Evolutionary conservation across 1,140 invertebrate genomes (phyloP), one percentile per base, ranked within the genome.

Genomic region (Zaprionus ornatus): DNA sequence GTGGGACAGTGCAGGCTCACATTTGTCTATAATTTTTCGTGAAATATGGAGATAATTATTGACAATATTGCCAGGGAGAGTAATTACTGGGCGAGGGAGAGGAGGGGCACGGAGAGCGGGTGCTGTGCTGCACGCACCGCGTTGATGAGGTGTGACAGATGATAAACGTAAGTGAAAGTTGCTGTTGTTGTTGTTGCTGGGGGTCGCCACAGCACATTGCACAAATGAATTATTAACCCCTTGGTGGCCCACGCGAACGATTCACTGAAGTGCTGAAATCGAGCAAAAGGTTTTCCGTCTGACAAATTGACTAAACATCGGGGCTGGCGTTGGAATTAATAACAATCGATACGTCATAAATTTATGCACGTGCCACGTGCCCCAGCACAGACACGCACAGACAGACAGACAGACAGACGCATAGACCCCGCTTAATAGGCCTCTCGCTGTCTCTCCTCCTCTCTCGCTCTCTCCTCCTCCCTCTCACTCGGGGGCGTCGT

Each of bases 231-330:
- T 79, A 90, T 84, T 84, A 90, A 84, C 77, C 80, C 80, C 71
- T 81, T 84, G 67, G 45, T 55, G 69, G 61, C 50, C n/a, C 13
- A 35, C 7, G 15, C 45, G 6, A 54, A 15, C 25, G 52, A 13
- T n/a, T 55, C 52, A n/a, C 12, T 55, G 52, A 50, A 23, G 17
- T 23, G 19, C 45, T 13, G 45, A 50, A 45, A 50, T 50, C 45
- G 19, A 17, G 45, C 45, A 60, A 57, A 45, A 54, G 77, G 55
- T 72, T 74, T 88, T 78, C n/a, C 40, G 29, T 32, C 40, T 81
- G 85, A 88, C 79, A 90, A 90, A 90, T 90, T 88, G 85, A 79
- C 81, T 90, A 88, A 88, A 85, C 84, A 90, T 79, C 80, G 66
- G 59, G 77, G 85, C 78, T 74, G 85, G 85, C 79, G 85, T 73